phyloP scores from a whole-genome alignment of 2,797 vertebrate species.

The Staurois parvus region DNA sequence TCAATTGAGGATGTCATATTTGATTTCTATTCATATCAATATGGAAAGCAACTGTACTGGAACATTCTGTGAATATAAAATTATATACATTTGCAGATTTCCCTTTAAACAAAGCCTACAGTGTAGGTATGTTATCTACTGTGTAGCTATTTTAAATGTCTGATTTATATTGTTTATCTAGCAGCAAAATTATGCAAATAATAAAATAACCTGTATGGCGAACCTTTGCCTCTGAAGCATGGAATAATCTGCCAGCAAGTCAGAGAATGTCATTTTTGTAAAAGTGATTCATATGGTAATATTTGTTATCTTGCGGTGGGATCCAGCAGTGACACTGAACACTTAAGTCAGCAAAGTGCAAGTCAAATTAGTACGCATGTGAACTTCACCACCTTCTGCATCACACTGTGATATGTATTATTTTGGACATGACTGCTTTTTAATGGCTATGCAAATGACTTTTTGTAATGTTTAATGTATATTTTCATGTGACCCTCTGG shows the following conservation, averaged over 20 bases:
- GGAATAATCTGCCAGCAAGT: conserved; percentile 22
- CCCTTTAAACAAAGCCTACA: neutral
- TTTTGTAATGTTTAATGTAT: conserved; percentile 1
- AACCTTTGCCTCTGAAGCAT: neutral
- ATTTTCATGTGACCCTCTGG: neutral
- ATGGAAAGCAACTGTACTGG: neutral
- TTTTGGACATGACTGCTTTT: conserved; percentile 7
- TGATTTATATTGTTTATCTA: conserved; percentile 11
- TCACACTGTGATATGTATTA: conserved; percentile 21
- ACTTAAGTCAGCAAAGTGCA: conserved; percentile 3
- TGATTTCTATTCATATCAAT: neutral
- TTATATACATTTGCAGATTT: neutral
- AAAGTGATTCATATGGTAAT: conserved; percentile 37
- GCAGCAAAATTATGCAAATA: conserved; percentile 21
- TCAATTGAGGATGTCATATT: neutral
- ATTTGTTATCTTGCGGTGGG: conserved; percentile 7
- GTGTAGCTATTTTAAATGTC: neutral
- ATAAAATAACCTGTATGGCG: neutral
- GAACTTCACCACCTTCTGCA: conserved; percentile 14
- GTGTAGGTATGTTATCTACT: neutral
- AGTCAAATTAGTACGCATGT: conserved; percentile 33
- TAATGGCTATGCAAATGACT: conserved; percentile 3
- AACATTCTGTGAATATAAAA: neutral
- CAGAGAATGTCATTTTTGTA: neutral
- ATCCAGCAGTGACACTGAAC: conserved; percentile 1